Base-by-base conservation (phyloP, 1,140 invertebrate species). In the Drosophila triauraria region DNA sequence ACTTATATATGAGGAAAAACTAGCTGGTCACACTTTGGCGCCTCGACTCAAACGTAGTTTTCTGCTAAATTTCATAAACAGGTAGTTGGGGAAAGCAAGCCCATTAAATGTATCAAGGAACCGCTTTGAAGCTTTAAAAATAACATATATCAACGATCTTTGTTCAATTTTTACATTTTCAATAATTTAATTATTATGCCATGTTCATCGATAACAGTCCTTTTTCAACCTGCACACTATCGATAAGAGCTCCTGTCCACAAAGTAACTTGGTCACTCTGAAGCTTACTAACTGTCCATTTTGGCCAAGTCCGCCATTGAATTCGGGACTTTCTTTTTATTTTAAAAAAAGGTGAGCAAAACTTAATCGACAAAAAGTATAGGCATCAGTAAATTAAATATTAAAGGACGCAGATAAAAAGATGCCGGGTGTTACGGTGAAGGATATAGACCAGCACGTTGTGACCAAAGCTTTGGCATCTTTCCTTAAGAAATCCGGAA, bases 401-500 rank as follows among this genome's bases (percentile, higher is more conserved):
- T 10, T 8, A 23, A 59, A 5, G n/a, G 0, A 35, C 10, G 0
- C 10, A 67, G 10, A 1, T 1, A 30, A 40, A 23, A 50, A 96
- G 95, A 97, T 97, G 96, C 96, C 96, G 80, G 97, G 96, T 70
- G 95, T 97, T 59, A 97, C 97, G 43, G 95, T 99, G 40, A 99
- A 99, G 93, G 99, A 99, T 95, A 98, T 99, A 84, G 98, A 99
- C 93, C 98, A 99, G 94, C 97, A 98, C 93, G 97, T 98, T 92
- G 98, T 99, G 92, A 98, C 99, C 51, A 97, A 96, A 93, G 97
- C 97, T 60, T 97, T 99, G 82, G 96, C 98, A 70, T 96, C 96
- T 74, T 99, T 99, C 93, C 94, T 99, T 9, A 99, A 99, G 94
- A 99, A 99, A 98, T 99, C 97, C 76, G 99, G 99, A 74, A 99